phyloP scores from a whole-genome alignment of 2,888 invertebrate species.

The Serrognathus titanus region DNA sequence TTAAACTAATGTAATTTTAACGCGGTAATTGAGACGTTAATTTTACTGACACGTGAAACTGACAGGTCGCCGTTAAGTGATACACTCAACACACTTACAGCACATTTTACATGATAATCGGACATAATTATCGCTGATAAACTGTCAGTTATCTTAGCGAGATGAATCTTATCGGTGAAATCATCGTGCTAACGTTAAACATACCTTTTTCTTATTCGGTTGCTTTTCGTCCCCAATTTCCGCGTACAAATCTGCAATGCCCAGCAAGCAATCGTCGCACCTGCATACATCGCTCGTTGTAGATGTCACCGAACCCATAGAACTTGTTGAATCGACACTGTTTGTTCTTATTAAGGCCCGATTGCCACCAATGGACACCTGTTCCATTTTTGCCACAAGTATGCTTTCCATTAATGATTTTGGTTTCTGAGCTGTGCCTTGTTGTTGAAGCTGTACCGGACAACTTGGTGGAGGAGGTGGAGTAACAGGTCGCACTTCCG shows the following conservation, averaged over 20 bases:
- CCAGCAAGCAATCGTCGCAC: conserved; percentile 80
- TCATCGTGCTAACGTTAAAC: not conserved
- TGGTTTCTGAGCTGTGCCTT: conserved; percentile 49
- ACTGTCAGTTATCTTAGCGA: not conserved
- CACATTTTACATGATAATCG: too few species aligned
- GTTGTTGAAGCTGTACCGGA: conserved; percentile 43
- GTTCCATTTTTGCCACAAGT: conserved; percentile 78
- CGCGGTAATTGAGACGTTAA: not conserved
- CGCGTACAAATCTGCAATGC: conserved; percentile 73
- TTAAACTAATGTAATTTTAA: not conserved
- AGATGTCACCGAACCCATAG: conserved; percentile 66
- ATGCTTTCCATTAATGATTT: conserved; percentile 78
- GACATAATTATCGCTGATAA: not conserved
- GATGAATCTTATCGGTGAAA: not conserved
- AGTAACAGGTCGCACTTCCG: conserved; percentile 53
- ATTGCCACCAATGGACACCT: conserved; percentile 48
- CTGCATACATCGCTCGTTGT: conserved; percentile 71
- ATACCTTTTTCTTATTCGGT: conserved; percentile 60
- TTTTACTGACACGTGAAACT: too few species aligned
- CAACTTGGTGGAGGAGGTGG: conserved; percentile 39
- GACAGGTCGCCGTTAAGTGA: too few species aligned
- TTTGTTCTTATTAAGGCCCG: conserved; percentile 63
- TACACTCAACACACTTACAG: too few species aligned
- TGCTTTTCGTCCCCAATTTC: conserved; percentile 47
- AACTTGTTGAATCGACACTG: conserved; percentile 63